These are phyloP conservation scores for Bubalus kerabau DNA, from an alignment of 2,113 vertebrate species.

Conservation along the genomic window DNA sequence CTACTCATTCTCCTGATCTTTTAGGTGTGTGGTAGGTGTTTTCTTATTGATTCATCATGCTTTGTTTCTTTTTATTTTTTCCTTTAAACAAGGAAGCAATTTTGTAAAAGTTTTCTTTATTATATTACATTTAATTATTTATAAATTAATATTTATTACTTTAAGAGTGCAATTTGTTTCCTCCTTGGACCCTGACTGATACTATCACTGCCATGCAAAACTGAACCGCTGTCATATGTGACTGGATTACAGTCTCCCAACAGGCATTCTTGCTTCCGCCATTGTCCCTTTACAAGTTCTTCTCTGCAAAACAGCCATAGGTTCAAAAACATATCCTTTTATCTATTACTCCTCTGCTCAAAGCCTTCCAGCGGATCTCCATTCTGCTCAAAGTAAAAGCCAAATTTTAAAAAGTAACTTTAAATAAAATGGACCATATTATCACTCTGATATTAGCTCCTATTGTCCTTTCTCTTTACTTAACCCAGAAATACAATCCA, in stretches of 20 bases:
- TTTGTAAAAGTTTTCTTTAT: neutral
- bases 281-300: neutral
- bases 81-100: neutral
- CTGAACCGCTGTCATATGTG: neutral
- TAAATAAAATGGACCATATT: neutral
- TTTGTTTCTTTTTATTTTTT: neutral
- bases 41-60: neutral
- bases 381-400: neutral
- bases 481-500: neutral
- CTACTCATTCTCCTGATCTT: neutral
- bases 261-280: neutral
- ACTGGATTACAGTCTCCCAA: neutral
- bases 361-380: neutral
- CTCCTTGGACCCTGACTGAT: neutral
- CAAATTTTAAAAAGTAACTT: neutral
- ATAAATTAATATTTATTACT: neutral
- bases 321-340: neutral
- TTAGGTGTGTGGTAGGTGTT: neutral
- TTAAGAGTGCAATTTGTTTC: neutral
- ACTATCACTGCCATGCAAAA: neutral
- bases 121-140: neutral
- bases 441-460: neutral
- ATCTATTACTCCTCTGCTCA: neutral
- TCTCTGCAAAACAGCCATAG: neutral
- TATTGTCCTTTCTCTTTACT: neutral